These are phyloP conservation scores for Kryptopterus vitreolus DNA, from an alignment of 2,797 vertebrate species.

Conservation along the genomic window DNA sequence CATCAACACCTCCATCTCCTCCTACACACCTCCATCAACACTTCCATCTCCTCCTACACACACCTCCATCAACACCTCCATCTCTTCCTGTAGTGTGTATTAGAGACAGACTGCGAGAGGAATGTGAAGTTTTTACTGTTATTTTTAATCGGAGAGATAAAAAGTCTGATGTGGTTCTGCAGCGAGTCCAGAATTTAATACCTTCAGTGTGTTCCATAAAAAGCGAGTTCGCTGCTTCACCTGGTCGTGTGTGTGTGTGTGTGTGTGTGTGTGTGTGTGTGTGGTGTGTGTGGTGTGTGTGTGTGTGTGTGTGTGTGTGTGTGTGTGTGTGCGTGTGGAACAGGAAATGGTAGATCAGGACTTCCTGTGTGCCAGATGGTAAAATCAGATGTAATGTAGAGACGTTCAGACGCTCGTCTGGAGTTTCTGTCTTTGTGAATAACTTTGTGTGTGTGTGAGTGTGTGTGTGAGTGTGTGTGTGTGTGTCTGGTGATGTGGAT, in stretches of 20 bases:
- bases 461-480: no score
- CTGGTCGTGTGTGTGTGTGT: conserved; percentile 55
- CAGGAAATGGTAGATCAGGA: conserved; percentile 72
- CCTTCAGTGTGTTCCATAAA: conserved; percentile 71
- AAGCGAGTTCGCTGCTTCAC: conserved; percentile 45
- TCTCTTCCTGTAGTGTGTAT: background rate
- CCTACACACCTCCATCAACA: background rate
- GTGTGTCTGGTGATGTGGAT: no score
- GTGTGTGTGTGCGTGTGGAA: conserved; percentile 55
- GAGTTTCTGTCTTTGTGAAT: background rate
- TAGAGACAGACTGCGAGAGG: background rate
- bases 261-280: no score
- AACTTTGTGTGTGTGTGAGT: no score
- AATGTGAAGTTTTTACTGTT: background rate
- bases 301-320: no score
- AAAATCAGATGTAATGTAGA: background rate
- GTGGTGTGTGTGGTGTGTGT: no score
- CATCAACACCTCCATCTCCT: background rate
- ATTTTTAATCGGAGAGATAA: background rate
- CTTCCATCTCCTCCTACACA: background rate
- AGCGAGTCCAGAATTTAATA: conserved; percentile 66
- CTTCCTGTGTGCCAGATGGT: conserved; percentile 61
- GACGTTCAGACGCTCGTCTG: background rate
- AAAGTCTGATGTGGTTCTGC: background rate
- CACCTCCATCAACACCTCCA: background rate